Evolutionary conservation across 2,797 vertebrate species (phyloP), one percentile per base, ranked within the genome.

Genomic region (Alexandromys oeconomus): DNA sequence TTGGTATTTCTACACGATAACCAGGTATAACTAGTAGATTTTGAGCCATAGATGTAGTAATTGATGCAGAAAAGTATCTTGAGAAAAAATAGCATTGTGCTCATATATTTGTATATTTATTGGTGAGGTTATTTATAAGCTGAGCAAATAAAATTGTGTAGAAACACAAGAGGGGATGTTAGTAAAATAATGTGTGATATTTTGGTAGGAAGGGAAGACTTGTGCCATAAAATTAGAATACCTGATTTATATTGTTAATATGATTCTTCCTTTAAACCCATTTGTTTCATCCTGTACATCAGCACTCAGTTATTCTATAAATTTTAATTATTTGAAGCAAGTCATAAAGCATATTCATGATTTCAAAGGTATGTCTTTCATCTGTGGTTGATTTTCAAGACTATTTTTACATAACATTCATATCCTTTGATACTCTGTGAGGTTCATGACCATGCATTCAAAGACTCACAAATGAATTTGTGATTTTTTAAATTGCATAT

Each of bases 391-490:
- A 34, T 79, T 95, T 94, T 78, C 3, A 82, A 80, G 90, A 69
- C 34, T 40, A 65, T 77, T 87, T 95, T 95, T 6, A 84, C 7
- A n/a, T 81, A 93, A 95, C 77, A 93, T 76, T 82, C 29, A n/a
- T 12, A 69, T 61, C 13, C 23, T 59, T 21, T 82, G 40, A 73
- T 79, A 73, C 37, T 8, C 46, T 15, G 25, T 93, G 77, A 92
- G 51, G 1, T 54, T 78, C 31, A 80, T 57, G 65, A 84, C 34
- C 17, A 95, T 86, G 82, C 5, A 77, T 80, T 89, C n/a, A 82
- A 11, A 21, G 10, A 40, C 63, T 34, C 43, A 91, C 43, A 91
- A 88, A 63, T 51, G 61, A 76, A 94, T 92, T 84, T 17, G 73
- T 63, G 61, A 74, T 89, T 63, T 78, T 51, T 51, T 79, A 59